These are phyloP conservation scores for Leuctra nigra DNA, from an alignment of 2,888 invertebrate genomes.

Conservation along the genomic window DNA sequence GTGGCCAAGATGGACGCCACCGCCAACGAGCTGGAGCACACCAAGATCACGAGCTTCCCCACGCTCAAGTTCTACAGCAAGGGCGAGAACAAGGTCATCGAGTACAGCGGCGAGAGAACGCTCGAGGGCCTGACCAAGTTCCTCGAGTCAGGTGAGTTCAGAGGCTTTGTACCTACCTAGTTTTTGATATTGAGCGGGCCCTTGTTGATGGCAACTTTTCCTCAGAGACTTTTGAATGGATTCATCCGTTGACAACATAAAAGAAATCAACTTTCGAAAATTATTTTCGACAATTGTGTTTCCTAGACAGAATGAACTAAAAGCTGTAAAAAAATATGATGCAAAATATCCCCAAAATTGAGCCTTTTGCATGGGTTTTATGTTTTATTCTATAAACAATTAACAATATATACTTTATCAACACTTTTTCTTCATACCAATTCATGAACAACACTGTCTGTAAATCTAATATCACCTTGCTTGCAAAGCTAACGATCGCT, in stretches of 20 bases:
- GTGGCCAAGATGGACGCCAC: slow-evolving; percentile 99
- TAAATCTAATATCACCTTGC: no score
- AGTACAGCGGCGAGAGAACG: slow-evolving; percentile 94
- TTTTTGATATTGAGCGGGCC: no score
- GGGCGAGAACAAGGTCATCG: slow-evolving; percentile 80
- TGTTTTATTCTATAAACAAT: no score
- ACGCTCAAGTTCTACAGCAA: slow-evolving; percentile 93
- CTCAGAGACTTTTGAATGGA: neutral
- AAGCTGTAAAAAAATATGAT: neutral
- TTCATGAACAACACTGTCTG: no score
- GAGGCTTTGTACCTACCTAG: no score
- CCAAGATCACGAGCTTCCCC: slow-evolving; percentile 91
- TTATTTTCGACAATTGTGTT: neutral
- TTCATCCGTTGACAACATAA: neutral
- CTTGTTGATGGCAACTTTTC: no score
- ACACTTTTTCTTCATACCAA: no score
- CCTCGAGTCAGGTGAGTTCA: slow-evolving; percentile 61
- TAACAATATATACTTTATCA: no score
- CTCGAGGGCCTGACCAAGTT: slow-evolving; percentile 90
- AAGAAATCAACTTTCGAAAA: neutral
- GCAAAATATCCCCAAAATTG: no score
- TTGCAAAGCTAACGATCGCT: no score
- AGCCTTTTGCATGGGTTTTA: neutral
- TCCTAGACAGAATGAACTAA: neutral
- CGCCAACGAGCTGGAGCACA: slow-evolving; percentile 93